phyloP scores from a whole-genome alignment of 2,888 invertebrate genomes.

The Aproaerema taeniolella region DNA sequence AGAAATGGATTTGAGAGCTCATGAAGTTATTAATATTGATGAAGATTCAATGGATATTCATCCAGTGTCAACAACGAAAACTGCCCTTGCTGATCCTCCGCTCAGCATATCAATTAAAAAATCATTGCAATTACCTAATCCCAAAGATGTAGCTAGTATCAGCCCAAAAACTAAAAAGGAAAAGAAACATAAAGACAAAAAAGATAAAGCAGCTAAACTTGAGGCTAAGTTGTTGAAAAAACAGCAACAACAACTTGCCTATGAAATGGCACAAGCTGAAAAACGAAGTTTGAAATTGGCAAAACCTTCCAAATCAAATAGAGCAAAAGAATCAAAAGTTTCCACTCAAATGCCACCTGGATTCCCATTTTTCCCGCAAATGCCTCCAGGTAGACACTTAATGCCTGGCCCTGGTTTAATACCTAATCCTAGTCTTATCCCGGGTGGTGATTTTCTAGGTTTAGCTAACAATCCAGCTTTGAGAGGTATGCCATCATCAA shows the following conservation, averaged over 20 bases:
- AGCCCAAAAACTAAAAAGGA: conserved; percentile 79
- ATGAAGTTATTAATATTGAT: conserved; percentile 70
- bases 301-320: conserved; percentile 55
- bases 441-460: conserved; percentile 60
- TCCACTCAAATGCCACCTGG: conserved; percentile 59
- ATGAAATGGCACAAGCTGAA: conserved; percentile 58
- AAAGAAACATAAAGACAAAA: conserved; percentile 72
- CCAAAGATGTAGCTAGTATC: conserved; percentile 74
- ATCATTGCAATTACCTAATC: conserved; percentile 61
- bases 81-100: conserved; percentile 36
- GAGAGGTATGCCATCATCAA: conserved; percentile 55
- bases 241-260: conserved; percentile 63
- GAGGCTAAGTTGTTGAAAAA: conserved; percentile 66
- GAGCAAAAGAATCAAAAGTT: conserved; percentile 62
- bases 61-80: conserved; percentile 37
- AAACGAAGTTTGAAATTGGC: conserved; percentile 54
- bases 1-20: conserved; percentile 67
- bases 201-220: conserved; percentile 65
- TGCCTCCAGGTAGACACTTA: conserved; percentile 70
- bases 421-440: conserved; percentile 67
- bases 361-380: conserved; percentile 64
- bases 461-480: conserved; percentile 66
- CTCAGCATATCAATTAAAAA: conserved; percentile 63
- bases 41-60: conserved; percentile 63
- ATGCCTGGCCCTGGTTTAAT: conserved; percentile 74